Evolutionary conservation across 2,113 vertebrate genomes (phyloP).

Genomic region (Hyaena hyaena): DNA sequence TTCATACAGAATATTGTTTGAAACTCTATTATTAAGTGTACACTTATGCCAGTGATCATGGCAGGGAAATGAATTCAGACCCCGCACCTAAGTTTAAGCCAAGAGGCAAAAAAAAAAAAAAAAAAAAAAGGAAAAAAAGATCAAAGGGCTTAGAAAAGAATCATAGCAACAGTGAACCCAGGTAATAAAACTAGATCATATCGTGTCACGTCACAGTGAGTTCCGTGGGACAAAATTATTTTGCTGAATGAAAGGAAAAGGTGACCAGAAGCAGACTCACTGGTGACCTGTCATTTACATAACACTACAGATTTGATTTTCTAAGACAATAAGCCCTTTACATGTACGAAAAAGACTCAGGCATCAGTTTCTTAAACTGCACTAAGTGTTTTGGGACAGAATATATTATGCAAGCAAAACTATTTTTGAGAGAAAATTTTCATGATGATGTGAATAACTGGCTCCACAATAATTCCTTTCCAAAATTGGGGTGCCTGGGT

Average conservation of each 20-base stretch:
- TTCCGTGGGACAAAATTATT: neutral
- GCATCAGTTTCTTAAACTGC: neutral
- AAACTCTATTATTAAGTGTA: constrained; percentile 32
- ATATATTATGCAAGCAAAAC: neutral
- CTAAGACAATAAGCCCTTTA: neutral
- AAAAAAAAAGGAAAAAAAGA: constrained; percentile 90
- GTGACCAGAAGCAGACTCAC: neutral
- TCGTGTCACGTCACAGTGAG: neutral
- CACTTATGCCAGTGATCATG: constrained; percentile 71
- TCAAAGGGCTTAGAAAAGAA: constrained; percentile 92
- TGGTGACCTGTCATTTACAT: neutral
- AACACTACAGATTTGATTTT: constrained; percentile 42
- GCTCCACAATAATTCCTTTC: neutral
- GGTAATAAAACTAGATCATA: constrained; percentile 86
- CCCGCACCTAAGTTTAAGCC: constrained; percentile 90
- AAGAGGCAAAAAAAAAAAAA: constrained; percentile 93
- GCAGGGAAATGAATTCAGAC: constrained; percentile 95
- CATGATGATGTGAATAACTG: neutral
- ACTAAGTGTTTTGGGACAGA: neutral
- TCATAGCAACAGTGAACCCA: constrained; percentile 88
- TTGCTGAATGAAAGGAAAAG: neutral
- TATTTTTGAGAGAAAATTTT: neutral
- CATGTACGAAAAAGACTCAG: neutral
- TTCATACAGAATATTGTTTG: constrained; percentile 24
- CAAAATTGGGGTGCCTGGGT: too few species aligned